Evolutionary conservation across 2,113 vertebrate species (phyloP).

Genomic region (Tachysurus vachellii): DNA sequence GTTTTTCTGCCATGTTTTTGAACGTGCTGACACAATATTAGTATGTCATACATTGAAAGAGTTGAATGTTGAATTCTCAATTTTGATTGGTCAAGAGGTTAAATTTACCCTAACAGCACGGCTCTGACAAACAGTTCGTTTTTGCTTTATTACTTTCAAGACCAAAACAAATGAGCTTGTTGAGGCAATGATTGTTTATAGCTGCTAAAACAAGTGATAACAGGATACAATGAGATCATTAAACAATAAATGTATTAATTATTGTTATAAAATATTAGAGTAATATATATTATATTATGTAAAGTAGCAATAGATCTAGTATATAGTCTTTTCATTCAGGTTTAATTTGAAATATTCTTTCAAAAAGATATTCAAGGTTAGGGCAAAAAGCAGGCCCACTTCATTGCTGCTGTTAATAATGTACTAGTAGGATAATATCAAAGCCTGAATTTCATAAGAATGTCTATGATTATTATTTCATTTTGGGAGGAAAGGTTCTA

Average conservation of each 20-base stretch:
- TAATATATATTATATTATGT: neutral
- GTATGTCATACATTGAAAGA: neutral
- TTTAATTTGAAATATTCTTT: neutral
- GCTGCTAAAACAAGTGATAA: neutral
- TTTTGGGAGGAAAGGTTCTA: neutral
- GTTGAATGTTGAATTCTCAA: neutral
- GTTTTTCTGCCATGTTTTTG: neutral
- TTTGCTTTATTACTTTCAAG: neutral
- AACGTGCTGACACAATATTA: neutral
- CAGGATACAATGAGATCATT: neutral
- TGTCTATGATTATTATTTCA: neutral
- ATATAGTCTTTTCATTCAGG: neutral
- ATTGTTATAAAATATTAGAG: neutral
- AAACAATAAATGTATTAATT: neutral
- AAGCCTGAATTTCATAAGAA: constrained; percentile 12
- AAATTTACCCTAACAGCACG: neutral
- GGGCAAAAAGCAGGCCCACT: neutral
- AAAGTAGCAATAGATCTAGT: neutral
- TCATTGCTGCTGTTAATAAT: neutral
- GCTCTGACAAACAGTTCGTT: neutral
- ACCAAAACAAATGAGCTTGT: neutral
- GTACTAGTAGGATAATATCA: constrained; percentile 6
- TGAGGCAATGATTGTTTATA: neutral
- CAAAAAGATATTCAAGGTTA: neutral
- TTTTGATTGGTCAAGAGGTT: neutral